phyloP scores from a whole-genome alignment of 1,140 invertebrate species.

The Papilio polyxenes region DNA sequence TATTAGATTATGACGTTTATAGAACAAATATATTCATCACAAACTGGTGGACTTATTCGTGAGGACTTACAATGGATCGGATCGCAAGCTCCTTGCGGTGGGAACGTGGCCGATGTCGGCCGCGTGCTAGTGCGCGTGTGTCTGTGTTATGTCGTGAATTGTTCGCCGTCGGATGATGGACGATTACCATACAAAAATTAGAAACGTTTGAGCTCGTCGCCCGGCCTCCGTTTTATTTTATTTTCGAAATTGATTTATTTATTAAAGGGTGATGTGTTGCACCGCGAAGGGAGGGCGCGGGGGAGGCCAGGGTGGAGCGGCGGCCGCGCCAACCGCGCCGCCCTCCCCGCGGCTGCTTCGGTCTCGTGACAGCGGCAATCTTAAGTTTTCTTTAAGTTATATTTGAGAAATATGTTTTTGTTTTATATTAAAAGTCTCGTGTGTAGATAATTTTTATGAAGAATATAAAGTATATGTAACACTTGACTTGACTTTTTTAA shows the following conservation, averaged over 20 bases:
- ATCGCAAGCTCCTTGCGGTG: slow-evolving; percentile 24
- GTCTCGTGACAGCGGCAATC: slow-evolving; percentile 44
- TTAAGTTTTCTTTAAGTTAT: slow-evolving; percentile 67
- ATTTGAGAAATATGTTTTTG: slow-evolving; percentile 71
- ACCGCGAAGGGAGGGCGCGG: not conserved
- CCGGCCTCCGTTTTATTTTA: slow-evolving; percentile 24
- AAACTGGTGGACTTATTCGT: not conserved
- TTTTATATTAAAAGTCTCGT: slow-evolving; percentile 76
- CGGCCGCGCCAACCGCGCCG: not conserved
- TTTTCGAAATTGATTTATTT: slow-evolving; percentile 34
- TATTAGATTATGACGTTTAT: not conserved
- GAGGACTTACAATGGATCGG: not conserved
- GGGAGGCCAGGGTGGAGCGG: not conserved
- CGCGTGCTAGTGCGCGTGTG: slow-evolving; percentile 26
- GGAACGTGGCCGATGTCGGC: slow-evolving; percentile 20
- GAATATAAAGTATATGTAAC: slow-evolving; percentile 79
- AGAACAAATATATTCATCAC: slow-evolving; percentile 3
- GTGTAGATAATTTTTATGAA: slow-evolving; percentile 79
- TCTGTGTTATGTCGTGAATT: slow-evolving; percentile 24
- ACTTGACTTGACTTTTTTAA: slow-evolving; percentile 61
- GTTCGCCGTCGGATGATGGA: slow-evolving; percentile 33
- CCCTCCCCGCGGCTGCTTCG: slow-evolving; percentile 23
- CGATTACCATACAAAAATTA: slow-evolving; percentile 32
- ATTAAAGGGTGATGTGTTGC: slow-evolving; percentile 24
- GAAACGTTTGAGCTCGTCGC: slow-evolving; percentile 37